These are phyloP conservation scores for Liasis olivaceus DNA, from an alignment of 2,797 vertebrate species.

Conservation along the genomic window DNA sequence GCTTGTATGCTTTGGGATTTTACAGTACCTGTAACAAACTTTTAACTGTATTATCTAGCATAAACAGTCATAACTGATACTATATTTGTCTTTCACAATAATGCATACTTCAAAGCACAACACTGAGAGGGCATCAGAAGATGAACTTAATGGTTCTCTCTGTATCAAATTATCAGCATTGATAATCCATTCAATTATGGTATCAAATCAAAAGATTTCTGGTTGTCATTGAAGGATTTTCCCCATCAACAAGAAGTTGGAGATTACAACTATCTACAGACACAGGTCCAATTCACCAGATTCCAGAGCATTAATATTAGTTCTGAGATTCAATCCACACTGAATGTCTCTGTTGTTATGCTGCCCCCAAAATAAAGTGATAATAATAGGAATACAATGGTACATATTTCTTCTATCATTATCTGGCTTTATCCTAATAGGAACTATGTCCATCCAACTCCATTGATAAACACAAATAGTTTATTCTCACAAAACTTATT, in stretches of 20 bases:
- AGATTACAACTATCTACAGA: slow-evolving; percentile 13
- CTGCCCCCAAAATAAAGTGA: slow-evolving; percentile 47
- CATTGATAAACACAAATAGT: slow-evolving; percentile 48
- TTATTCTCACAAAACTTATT: slow-evolving; percentile 45
- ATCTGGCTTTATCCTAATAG: slow-evolving; percentile 59
- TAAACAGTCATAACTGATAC: not conserved
- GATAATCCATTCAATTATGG: not conserved
- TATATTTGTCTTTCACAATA: not conserved
- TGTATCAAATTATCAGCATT: not conserved
- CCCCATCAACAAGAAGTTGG: too few species aligned
- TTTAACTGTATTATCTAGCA: slow-evolving; percentile 23
- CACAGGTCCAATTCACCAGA: not conserved
- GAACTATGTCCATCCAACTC: slow-evolving; percentile 45
- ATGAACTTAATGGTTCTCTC: not conserved
- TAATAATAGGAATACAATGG: slow-evolving; percentile 39
- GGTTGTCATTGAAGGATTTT: not conserved
- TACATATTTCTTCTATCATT: slow-evolving; percentile 53
- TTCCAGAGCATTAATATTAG: slow-evolving; percentile 28
- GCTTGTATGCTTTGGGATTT: not conserved
- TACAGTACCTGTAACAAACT: slow-evolving; percentile 34
- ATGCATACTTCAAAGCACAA: not conserved
- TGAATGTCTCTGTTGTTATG: slow-evolving; percentile 50
- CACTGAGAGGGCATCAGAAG: not conserved
- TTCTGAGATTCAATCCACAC: slow-evolving; percentile 33
- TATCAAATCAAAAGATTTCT: not conserved